Base-by-base conservation (phyloP, 1,140 invertebrate species). In the Copidosoma floridanum region DNA sequence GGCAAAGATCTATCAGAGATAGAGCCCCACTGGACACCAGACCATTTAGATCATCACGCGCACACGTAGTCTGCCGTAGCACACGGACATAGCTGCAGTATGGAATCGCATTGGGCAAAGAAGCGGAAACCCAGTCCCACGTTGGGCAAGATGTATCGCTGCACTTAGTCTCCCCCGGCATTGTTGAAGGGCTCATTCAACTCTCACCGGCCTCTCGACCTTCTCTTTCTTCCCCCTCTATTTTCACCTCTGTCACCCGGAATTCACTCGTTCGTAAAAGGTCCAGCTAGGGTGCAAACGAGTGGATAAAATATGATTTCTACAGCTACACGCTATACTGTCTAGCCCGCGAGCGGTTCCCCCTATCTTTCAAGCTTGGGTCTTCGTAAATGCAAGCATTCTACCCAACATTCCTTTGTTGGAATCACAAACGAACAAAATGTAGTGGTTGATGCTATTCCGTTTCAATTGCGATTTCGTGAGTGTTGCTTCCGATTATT, bases 121-220 rank as follows among this genome's bases (percentile, higher is more conserved):
- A 51, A 16, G 16, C 20, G 38, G 50, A 38, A 6, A 32, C 29
- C 29, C 6, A 32, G 6, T 12, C 12, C 29, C 29, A 32, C 6
- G 6, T 12, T 12, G 29, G 8, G 37, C 40, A 63, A 57, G 61
- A 63, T 63, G 32, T 58, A 63, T 58, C 47, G 61, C 35, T 58
- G 56, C 51, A 58, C 61, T 63, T 63, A 63, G 61, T 54, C 44
- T 48, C 50, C 29, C 21, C 3, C 8, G 26, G 16, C 27, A 52
- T 59, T 59, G 57, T 59, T 59, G 29, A 61, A 47, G 51, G 14
- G 52, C 43, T 38, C 43, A 48, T 40, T 61, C 58, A 54, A 48
- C 48, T 29, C 29, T 26, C 24, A 24, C 32, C 20, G 37, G 20
- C 50, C 38, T 21, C 46, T 3, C 46, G 18, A n/a, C 40, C 14